These are phyloP conservation scores for Drosophila silvestris DNA, from an alignment of 2,888 invertebrate species.

Conservation along the genomic window DNA sequence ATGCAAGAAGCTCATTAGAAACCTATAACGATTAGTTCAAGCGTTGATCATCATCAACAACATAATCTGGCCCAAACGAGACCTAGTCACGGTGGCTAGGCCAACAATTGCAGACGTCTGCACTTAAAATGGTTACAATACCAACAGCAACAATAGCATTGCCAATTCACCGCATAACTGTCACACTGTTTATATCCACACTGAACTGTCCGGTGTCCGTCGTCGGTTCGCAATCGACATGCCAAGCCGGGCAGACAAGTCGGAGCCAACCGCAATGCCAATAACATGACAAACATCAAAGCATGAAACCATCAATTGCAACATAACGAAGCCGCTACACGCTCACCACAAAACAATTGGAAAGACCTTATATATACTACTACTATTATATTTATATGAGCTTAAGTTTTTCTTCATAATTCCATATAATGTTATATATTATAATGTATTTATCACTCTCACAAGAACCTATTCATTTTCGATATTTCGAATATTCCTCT, in stretches of 20 bases:
- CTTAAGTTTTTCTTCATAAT: not conserved
- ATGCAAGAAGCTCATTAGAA: conserved; percentile 6
- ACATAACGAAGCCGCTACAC: conserved; percentile 28
- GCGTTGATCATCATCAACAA: conserved; percentile 28
- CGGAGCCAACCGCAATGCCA: conserved; percentile 63
- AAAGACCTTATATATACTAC: not conserved
- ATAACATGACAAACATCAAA: conserved; percentile 66
- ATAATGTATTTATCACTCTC: not conserved
- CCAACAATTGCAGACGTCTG: conserved; percentile 48
- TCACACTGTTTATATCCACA: conserved; percentile 19
- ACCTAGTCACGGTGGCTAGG: conserved; percentile 24
- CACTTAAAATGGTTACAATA: conserved; percentile 45
- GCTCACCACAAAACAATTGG: not conserved
- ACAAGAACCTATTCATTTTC: not conserved
- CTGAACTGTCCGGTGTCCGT: not conserved
- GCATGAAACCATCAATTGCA: conserved; percentile 38
- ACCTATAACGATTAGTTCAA: conserved; percentile 14
- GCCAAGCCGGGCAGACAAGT: conserved; percentile 62
- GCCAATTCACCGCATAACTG: conserved; percentile 37
- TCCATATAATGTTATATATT: not conserved
- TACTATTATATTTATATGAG: not conserved
- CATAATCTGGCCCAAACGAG: conserved; percentile 5
- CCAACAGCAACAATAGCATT: conserved; percentile 18
- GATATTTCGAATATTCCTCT: not conserved
- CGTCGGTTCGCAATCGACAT: not conserved